Evolutionary conservation across 2,113 vertebrate genomes (phyloP), one percentile per base, ranked within the genome.

Genomic region (Capra hircus): DNA sequence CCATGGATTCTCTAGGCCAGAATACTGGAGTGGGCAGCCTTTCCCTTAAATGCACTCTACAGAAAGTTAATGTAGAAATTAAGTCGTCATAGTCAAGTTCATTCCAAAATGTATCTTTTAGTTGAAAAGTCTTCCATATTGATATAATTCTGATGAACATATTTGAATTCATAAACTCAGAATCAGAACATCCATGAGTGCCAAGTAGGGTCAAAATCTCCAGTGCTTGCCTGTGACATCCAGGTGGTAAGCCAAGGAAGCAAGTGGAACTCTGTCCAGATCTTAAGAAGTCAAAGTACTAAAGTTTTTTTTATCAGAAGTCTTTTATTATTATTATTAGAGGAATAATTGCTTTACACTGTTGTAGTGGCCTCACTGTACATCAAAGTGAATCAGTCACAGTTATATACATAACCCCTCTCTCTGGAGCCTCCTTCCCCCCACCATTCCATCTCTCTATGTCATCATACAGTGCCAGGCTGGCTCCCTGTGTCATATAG

Each of bases 61-160:
- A 74, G 74, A n/a, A 92, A 93, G 80, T 62, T 87, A 81, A 88
- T 64, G 52, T 30, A 83, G n/a, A 94, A 88, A 90, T 91, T 62
- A 74, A 87, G 80, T 59, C n/a, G 17, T n/a, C 85, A 86, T 55
- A 81, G 55, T 92, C 25, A 86, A 74, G 5, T 82, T 89, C 55
- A 92, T 17, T 89, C 25, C 23, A 82, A 90, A 87, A n/a, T 50
- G n/a, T 48, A 43, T 5, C 30, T 82, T 95, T 89, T n/a, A 40
- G 5, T 36, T 89, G 33, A 96, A 90, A 95, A 95, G 2, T 7
- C 80, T 77, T 78, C 27, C 53, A 21, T 48, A 50, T n/a, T 83
- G 25, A 74, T 84, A 43, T 57, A 84, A 88, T 80, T 81, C 21
- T 81, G 52, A 53, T 71, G 6, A 57, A 80, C 53, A 48, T n/a